phyloP scores from a whole-genome alignment of 2,888 invertebrate species.

The Taphrorychus bicolor region DNA sequence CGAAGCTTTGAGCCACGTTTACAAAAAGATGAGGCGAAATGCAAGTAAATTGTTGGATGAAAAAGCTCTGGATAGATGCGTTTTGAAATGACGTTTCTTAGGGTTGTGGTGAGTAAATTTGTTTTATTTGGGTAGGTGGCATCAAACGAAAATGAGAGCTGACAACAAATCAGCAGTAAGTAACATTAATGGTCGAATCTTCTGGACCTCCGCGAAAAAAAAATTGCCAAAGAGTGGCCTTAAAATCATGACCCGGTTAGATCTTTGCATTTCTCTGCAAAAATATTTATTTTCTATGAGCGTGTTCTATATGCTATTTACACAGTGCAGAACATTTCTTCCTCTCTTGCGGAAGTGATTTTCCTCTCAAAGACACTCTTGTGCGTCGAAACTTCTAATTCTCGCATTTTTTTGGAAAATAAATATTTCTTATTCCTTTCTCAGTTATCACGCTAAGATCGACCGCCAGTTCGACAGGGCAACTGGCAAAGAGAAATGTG shows the following conservation, averaged over 20 bases:
- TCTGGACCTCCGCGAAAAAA: conserved; percentile 70
- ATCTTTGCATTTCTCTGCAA: too few species aligned
- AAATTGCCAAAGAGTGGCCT: conserved; percentile 49
- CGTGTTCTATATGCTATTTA: too few species aligned
- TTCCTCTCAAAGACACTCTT: too few species aligned
- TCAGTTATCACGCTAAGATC: too few species aligned
- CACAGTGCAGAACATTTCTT: too few species aligned
- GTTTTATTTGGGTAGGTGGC: conserved; percentile 69
- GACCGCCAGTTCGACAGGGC: too few species aligned
- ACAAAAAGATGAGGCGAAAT: conserved; percentile 74
- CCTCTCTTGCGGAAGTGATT: too few species aligned
- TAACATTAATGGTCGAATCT: conserved; percentile 89
- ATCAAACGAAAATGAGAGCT: conserved; percentile 83
- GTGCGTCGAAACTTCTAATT: too few species aligned
- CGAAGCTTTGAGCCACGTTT: conserved; percentile 62
- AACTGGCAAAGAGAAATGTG: too few species aligned
- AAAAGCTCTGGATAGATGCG: conserved; percentile 69
- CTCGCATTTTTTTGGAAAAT: too few species aligned
- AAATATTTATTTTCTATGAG: too few species aligned
- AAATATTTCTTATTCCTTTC: too few species aligned
- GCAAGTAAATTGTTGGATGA: conserved; percentile 91
- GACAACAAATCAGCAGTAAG: conserved; percentile 98
- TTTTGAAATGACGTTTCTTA: not conserved
- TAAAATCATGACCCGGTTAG: conserved; percentile 56
- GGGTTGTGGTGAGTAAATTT: not conserved